Evolutionary conservation across 2,888 invertebrate species (phyloP).

Genomic region (Yponomeuta cagnagella): DNA sequence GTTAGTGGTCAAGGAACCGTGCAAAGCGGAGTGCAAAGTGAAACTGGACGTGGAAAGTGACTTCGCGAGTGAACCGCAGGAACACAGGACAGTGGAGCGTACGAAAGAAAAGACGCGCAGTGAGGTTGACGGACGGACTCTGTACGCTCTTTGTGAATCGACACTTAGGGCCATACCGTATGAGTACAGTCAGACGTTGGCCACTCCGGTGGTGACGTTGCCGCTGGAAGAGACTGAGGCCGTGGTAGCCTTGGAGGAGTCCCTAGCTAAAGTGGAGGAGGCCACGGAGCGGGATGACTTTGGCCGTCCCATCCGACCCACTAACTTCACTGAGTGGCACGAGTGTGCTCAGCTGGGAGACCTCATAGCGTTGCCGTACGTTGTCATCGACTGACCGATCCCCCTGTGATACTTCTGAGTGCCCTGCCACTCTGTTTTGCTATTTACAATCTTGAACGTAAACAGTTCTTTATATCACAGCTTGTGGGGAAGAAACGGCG

Average conservation of each 20-base stretch:
- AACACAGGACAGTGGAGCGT: slow-evolving; percentile 60
- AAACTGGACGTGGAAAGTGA: slow-evolving; percentile 22
- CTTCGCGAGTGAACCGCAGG: slow-evolving; percentile 37
- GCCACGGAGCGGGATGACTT: slow-evolving; percentile 33
- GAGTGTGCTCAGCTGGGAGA: slow-evolving; percentile 88
- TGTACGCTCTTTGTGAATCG: slow-evolving; percentile 37
- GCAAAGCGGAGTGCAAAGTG: slow-evolving; percentile 15
- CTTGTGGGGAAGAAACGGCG: not conserved
- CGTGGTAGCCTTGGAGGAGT: slow-evolving; percentile 23
- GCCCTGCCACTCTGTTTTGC: slow-evolving; percentile 9
- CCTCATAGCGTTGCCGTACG: slow-evolving; percentile 96
- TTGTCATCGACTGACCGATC: slow-evolving; percentile 89
- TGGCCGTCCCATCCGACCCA: slow-evolving; percentile 41
- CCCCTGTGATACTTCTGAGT: slow-evolving; percentile 20
- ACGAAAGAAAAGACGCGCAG: slow-evolving; percentile 44
- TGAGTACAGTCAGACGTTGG: slow-evolving; percentile 36
- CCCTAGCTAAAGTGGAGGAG: slow-evolving; percentile 22
- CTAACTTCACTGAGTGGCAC: slow-evolving; percentile 92
- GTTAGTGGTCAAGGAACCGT: slow-evolving; percentile 14
- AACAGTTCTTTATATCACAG: not conserved
- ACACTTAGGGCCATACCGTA: slow-evolving; percentile 37
- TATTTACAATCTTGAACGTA: not conserved
- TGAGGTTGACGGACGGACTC: slow-evolving; percentile 37
- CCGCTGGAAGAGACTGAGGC: slow-evolving; percentile 25
- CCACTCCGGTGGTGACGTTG: slow-evolving; percentile 43